phyloP scores from a whole-genome alignment of 2,797 vertebrate genomes.

The Mycteria americana region DNA sequence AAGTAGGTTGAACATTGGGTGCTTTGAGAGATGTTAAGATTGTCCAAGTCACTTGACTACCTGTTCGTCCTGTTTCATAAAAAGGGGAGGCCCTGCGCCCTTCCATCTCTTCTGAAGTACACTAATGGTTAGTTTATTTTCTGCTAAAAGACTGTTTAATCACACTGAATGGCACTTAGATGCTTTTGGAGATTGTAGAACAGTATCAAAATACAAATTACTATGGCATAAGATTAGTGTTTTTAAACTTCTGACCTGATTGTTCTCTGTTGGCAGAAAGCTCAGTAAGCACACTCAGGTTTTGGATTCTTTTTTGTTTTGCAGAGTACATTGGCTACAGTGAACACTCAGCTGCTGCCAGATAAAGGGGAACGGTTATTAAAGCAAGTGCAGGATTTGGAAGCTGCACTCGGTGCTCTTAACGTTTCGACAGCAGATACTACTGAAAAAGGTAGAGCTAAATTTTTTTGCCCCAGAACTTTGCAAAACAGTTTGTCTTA shows the following conservation, averaged over 20 bases:
- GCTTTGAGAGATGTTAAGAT: background rate
- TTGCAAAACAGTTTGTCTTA: background rate
- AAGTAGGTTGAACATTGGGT: background rate
- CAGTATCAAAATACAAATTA: background rate
- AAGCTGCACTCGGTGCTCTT: conserved; percentile 81
- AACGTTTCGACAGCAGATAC: conserved; percentile 65
- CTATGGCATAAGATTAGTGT: background rate
- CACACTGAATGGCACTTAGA: background rate
- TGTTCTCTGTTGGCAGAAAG: background rate
- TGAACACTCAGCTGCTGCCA: conserved; percentile 87
- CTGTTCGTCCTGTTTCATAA: background rate
- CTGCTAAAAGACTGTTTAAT: background rate
- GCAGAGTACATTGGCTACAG: conserved; percentile 83
- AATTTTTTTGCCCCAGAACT: background rate
- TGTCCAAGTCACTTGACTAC: background rate
- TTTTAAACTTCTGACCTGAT: background rate
- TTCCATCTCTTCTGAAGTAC: background rate
- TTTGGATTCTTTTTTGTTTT: conserved; percentile 9
- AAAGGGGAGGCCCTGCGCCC: background rate
- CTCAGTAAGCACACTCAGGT: background rate
- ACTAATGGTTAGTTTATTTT: background rate
- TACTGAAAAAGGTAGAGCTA: conserved; percentile 53
- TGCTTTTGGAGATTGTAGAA: background rate
- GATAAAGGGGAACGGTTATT: conserved; percentile 89
- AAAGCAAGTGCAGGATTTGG: conserved; percentile 87